These are phyloP conservation scores for Spea bombifrons DNA, from an alignment of 2,113 vertebrate species.

Conservation along the genomic window DNA sequence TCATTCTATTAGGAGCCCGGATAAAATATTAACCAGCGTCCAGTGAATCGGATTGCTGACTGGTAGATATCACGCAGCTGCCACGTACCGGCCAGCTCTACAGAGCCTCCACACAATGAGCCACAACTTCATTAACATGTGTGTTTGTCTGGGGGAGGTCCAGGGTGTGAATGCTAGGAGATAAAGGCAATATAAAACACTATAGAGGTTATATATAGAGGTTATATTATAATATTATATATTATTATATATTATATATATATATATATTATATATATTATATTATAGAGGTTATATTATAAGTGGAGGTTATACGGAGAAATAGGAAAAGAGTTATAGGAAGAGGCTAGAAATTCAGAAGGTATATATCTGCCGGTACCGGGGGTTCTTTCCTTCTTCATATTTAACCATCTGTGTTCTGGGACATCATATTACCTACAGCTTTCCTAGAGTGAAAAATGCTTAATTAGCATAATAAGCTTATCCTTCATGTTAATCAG, in stretches of 20 bases:
- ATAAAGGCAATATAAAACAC: too few relatives aligned
- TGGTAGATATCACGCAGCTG: constrained; percentile 44
- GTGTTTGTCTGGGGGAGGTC: constrained; percentile 20
- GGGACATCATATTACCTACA: not conserved
- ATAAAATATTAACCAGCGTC: constrained; percentile 46
- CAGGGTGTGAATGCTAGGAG: not conserved
- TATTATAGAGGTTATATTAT: too few relatives aligned
- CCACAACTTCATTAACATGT: constrained; percentile 36
- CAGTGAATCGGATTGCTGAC: constrained; percentile 47
- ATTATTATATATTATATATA: too few relatives aligned
- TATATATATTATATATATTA: too few relatives aligned
- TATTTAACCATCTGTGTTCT: not conserved
- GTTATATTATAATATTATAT: too few relatives aligned
- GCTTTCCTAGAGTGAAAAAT: not conserved
- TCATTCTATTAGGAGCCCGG: constrained; percentile 28
- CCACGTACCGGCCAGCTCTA: constrained; percentile 36
- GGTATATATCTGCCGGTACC: too few relatives aligned
- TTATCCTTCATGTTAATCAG: constrained; percentile 28
- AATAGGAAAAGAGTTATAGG: too few relatives aligned
- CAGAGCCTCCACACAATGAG: constrained; percentile 25
- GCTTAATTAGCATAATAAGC: not conserved
- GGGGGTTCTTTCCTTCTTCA: not conserved
- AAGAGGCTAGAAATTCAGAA: too few relatives aligned
- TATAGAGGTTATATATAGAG: too few relatives aligned
- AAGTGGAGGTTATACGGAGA: too few relatives aligned